phyloP scores from a whole-genome alignment of 2,797 vertebrate species.

The Pangasius sanitwongsei region DNA sequence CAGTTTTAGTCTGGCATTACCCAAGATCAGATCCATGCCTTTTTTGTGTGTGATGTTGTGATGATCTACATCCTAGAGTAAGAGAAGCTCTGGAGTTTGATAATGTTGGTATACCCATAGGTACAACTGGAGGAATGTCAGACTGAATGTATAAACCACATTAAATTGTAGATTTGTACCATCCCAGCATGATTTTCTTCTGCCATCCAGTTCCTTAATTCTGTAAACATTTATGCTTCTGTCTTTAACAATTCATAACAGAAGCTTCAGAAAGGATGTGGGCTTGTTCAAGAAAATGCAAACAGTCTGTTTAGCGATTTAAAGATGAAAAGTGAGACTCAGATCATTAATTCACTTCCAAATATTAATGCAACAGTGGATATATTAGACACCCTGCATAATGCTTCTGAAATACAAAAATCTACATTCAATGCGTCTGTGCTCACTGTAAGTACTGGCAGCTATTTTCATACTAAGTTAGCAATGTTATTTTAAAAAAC shows the following conservation, averaged over 20 bases:
- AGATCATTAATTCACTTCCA: slow-evolving; percentile 37
- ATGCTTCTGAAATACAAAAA: accelerated
- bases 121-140: not conserved
- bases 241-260: slow-evolving; percentile 50
- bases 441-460: slow-evolving; percentile 61
- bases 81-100: not conserved
- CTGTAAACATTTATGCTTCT: slow-evolving; percentile 5
- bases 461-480: not conserved
- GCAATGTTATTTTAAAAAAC: not conserved
- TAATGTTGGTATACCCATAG: not conserved
- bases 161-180: not conserved
- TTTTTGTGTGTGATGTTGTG: not conserved
- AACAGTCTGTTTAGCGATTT: slow-evolving; percentile 37
- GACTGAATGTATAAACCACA: not conserved
- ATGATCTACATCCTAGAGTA: not conserved
- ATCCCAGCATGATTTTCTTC: not conserved
- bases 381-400: slow-evolving; percentile 37
- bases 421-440: accelerated
- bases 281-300: slow-evolving; percentile 27
- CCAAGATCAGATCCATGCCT: not conserved
- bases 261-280: slow-evolving; percentile 65
- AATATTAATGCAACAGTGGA: slow-evolving; percentile 60
- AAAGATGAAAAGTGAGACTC: not conserved
- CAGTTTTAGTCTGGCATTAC: not conserved
- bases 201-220: not conserved